phyloP scores from a whole-genome alignment of 2,888 invertebrate species.

The Helicoverpa assulta region DNA sequence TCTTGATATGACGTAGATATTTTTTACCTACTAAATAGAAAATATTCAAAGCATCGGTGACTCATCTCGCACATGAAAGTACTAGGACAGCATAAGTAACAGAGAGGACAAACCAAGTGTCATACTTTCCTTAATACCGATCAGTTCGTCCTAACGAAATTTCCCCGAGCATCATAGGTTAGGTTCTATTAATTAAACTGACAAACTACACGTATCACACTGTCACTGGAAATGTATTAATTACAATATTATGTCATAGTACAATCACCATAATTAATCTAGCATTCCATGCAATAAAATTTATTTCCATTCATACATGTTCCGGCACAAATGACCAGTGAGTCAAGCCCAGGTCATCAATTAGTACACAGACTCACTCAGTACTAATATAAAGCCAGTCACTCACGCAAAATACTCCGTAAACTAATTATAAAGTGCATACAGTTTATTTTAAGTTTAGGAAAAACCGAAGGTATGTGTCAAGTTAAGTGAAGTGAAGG shows the following conservation, averaged over 20 bases:
- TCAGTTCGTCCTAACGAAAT: not conserved
- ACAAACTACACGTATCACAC: not conserved
- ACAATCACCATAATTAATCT: not conserved
- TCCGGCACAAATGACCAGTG: conserved; percentile 13
- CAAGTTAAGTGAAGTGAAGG: not conserved
- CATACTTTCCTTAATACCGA: not conserved
- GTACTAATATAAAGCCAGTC: conserved; percentile 6
- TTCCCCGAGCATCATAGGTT: too few species aligned
- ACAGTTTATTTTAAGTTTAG: not conserved
- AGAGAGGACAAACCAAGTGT: not conserved
- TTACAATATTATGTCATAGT: not conserved
- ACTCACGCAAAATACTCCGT: conserved; percentile 16
- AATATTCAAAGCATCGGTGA: not conserved
- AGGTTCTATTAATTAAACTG: not conserved
- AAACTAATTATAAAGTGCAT: conserved; percentile 10
- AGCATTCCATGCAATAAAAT: conserved; percentile 6
- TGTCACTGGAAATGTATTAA: not conserved
- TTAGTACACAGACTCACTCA: conserved; percentile 18
- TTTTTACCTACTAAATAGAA: too few species aligned
- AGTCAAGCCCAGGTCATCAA: not conserved
- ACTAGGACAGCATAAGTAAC: not conserved
- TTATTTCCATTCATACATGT: not conserved
- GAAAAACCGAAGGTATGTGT: conserved; percentile 9
- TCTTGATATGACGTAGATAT: too few species aligned
- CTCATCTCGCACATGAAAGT: not conserved